phyloP scores from a whole-genome alignment of 2,113 vertebrate species.

The Pollachius pollachius region DNA sequence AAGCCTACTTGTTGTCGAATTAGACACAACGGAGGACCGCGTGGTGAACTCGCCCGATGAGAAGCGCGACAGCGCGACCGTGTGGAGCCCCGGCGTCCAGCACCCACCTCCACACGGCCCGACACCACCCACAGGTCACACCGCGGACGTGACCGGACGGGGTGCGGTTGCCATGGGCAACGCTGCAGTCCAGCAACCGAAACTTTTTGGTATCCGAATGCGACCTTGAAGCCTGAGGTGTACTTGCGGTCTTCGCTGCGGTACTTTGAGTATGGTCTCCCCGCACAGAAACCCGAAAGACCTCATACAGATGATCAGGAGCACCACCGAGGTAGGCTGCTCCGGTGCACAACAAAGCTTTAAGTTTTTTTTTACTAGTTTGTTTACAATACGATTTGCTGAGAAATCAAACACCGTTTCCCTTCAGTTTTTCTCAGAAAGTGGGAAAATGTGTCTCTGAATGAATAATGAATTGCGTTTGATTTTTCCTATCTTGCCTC shows the following conservation, averaged over 20 bases:
- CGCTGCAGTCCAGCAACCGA: slow-evolving; percentile 12
- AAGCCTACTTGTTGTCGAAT: too few relatives aligned
- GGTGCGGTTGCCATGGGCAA: slow-evolving; percentile 43
- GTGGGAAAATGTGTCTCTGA: too few relatives aligned
- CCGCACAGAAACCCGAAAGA: slow-evolving; percentile 41
- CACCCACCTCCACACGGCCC: background rate
- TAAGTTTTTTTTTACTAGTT: too few relatives aligned
- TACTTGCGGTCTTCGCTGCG: too few relatives aligned
- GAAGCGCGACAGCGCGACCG: slow-evolving; percentile 33
- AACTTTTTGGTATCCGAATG: slow-evolving; percentile 9
- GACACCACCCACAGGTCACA: background rate
- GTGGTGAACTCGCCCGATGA: too few relatives aligned
- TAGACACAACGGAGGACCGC: too few relatives aligned
- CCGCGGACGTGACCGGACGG: background rate
- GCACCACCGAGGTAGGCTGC: slow-evolving; percentile 44
- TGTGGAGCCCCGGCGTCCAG: slow-evolving; percentile 1
- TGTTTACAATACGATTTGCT: too few relatives aligned
- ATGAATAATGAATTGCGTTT: too few relatives aligned
- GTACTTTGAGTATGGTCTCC: slow-evolving; percentile 34
- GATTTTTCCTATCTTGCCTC: too few relatives aligned
- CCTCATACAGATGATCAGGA: slow-evolving; percentile 37
- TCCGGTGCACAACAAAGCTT: background rate
- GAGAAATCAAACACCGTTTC: too few relatives aligned
- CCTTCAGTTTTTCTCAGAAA: too few relatives aligned
- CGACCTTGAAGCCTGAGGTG: background rate